These are phyloP conservation scores for Palythoa grandis DNA, from an alignment of 92 coral and sea anemone genomes.

Conservation along the genomic window DNA sequence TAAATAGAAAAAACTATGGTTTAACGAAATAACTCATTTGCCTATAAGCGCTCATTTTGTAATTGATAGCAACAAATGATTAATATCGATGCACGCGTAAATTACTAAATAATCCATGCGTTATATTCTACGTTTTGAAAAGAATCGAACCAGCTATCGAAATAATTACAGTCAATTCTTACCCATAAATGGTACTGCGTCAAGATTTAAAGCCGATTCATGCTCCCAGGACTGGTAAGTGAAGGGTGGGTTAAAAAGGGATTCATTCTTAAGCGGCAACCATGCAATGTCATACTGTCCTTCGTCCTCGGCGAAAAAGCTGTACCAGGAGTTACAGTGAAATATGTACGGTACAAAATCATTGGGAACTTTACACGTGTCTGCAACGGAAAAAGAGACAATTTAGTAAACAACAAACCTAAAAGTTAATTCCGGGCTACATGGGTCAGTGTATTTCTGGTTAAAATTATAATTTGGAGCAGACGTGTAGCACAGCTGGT, in stretches of 20 bases:
- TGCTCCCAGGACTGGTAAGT: constrained; percentile 89
- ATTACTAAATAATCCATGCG: too few relatives aligned
- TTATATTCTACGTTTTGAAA: background rate
- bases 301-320: constrained; percentile 73
- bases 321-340: constrained; percentile 77
- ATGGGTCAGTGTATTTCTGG: background rate
- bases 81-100: too few relatives aligned
- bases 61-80: too few relatives aligned
- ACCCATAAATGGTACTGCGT: constrained; percentile 85
- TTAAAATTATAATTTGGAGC: background rate
- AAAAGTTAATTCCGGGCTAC: background rate
- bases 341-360: constrained; percentile 53
- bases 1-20: too few relatives aligned
- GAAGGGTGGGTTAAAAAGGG: constrained; percentile 79
- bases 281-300: constrained; percentile 87
- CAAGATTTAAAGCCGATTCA: constrained; percentile 63
- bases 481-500: too few relatives aligned
- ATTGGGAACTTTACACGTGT: constrained; percentile 68
- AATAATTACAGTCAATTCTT: background rate
- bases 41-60: too few relatives aligned
- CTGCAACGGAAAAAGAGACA: constrained; percentile 30
- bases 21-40: too few relatives aligned
- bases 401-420: background rate
- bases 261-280: constrained; percentile 83
- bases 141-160: background rate